Percentiles rank a stretch among this genome's conserved stretches.
Conservation (phyloP, 2,888 invertebrate species). For the Amphipyra tragopoginis region DNA sequence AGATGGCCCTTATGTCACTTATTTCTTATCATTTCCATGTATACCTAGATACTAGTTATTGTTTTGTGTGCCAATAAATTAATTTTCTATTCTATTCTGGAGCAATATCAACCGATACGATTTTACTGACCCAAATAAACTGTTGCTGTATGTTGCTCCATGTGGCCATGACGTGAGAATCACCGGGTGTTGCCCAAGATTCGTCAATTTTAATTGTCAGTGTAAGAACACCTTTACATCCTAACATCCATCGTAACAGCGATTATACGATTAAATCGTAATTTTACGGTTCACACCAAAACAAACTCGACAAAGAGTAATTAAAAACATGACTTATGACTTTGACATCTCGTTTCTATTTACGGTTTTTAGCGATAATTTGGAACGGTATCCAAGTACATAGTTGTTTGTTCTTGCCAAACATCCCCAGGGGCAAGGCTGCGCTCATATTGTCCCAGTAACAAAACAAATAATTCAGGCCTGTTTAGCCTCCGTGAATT, state of each 20-base stretch:
- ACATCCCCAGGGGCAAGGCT: slow-evolving; percentile 25
- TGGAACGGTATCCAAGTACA: slow-evolving; percentile 14
- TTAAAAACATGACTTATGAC: slow-evolving; percentile 51
- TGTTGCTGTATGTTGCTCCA: not conserved
- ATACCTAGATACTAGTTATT: too few species aligned
- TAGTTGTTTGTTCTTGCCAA: slow-evolving; percentile 45
- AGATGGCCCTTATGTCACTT: too few species aligned
- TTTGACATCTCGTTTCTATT: slow-evolving; percentile 42
- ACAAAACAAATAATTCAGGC: slow-evolving; percentile 32
- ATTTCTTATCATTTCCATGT: too few species aligned
- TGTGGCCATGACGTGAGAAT: slow-evolving; percentile 1
- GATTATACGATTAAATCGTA: slow-evolving; percentile 40
- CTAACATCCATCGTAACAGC: not conserved
- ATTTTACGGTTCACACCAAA: slow-evolving; percentile 44
- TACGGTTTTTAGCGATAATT: slow-evolving; percentile 35
- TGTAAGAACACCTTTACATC: slow-evolving; percentile 14
- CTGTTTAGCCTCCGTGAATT: slow-evolving; percentile 31
- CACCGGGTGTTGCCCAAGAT: not conserved
- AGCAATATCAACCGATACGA: too few species aligned
- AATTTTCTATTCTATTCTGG: too few species aligned
- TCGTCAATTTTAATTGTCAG: slow-evolving; percentile 4
- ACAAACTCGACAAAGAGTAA: slow-evolving; percentile 36
- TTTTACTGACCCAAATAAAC: too few species aligned
- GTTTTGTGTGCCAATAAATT: too few species aligned
- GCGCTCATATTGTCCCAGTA: slow-evolving; percentile 14